Percentiles rank a stretch among this genome's conserved stretches.
phyloP scores from a whole-genome alignment of 2,888 invertebrate species.

The Holacanthella duospinosa region DNA sequence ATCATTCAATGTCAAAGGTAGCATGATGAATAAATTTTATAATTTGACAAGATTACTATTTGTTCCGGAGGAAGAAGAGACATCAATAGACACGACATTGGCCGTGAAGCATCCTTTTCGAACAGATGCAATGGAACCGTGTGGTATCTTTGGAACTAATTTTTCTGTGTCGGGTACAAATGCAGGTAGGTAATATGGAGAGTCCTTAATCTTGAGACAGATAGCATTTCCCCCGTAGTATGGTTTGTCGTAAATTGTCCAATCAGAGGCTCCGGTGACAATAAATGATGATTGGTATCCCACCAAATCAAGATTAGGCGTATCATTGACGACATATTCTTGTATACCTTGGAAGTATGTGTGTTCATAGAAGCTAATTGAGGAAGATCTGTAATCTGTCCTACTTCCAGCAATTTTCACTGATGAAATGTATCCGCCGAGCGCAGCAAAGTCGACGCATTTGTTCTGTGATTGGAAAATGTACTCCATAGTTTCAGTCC shows the following conservation, averaged over 20 bases:
- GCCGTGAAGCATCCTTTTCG: too few species aligned
- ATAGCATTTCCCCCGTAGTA: constrained; percentile 24
- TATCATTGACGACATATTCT: constrained; percentile 17
- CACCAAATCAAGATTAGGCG: not conserved
- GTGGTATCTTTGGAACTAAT: too few species aligned
- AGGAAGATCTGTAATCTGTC: constrained; percentile 17
- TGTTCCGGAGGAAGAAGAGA: too few species aligned
- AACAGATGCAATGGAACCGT: too few species aligned
- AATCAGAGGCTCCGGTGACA: constrained; percentile 19
- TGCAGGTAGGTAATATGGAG: too few species aligned
- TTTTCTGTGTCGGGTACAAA: too few species aligned
- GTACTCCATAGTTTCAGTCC: constrained; percentile 24
- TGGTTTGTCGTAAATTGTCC: constrained; percentile 27
- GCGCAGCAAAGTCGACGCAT: constrained; percentile 19
- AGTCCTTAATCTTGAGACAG: too few species aligned
- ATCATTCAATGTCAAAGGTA: too few species aligned
- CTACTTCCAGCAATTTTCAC: constrained; percentile 23
- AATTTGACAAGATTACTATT: too few species aligned
- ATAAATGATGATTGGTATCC: constrained; percentile 5
- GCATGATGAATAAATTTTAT: too few species aligned
- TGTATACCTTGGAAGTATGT: constrained; percentile 32
- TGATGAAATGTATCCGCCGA: constrained; percentile 18
- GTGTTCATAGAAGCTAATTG: constrained; percentile 25
- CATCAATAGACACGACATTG: too few species aligned
- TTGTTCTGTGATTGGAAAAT: constrained; percentile 20